Evolutionary conservation across 37 sponge, comb jelly and placozoan species (phyloP), one percentile per base, ranked within the genome.

Genomic region (Petrosia ficiformis): DNA sequence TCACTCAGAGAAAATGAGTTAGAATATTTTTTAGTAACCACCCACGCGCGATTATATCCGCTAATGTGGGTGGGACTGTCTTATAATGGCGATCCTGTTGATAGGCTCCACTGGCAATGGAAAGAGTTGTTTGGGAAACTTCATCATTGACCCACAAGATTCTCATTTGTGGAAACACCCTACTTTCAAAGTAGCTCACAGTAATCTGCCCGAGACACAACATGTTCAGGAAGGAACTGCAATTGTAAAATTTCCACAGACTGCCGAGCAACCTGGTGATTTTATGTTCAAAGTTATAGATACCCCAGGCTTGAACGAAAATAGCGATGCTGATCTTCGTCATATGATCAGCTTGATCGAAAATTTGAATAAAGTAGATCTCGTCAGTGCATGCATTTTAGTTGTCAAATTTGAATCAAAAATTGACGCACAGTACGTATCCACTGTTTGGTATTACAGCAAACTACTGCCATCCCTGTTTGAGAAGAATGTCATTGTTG

Each of bases 21-120:
- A n/a, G n/a, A n/a, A n/a, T n/a, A n/a, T n/a, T n/a, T n/a, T n/a
- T n/a, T n/a, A n/a, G n/a, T n/a, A n/a, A n/a, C n/a, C n/a, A n/a
- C n/a, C n/a, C n/a, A n/a, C n/a, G n/a, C n/a, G n/a, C n/a, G n/a
- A n/a, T n/a, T n/a, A n/a, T n/a, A n/a, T n/a, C n/a, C n/a, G n/a
- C n/a, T n/a, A n/a, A n/a, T n/a, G n/a, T n/a, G n/a, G n/a, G n/a
- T n/a, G n/a, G n/a, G n/a, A n/a, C n/a, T n/a, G n/a, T n/a, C n/a
- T n/a, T n/a, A n/a, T n/a, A n/a, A 78, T 67, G 80, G 58, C 71
- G 35, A 21, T 81, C 1, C 38, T 81, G 3, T 29, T 81, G 34
- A 81, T 81, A 29, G 82, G 82, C 22, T 81, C 82, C 56, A 81
- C 82, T 64, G 82, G 82, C 0, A 81, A 65, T 28, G 82, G 82